Conservation (phyloP, 2,113 vertebrate species). For the Callorhinus ursinus region DNA sequence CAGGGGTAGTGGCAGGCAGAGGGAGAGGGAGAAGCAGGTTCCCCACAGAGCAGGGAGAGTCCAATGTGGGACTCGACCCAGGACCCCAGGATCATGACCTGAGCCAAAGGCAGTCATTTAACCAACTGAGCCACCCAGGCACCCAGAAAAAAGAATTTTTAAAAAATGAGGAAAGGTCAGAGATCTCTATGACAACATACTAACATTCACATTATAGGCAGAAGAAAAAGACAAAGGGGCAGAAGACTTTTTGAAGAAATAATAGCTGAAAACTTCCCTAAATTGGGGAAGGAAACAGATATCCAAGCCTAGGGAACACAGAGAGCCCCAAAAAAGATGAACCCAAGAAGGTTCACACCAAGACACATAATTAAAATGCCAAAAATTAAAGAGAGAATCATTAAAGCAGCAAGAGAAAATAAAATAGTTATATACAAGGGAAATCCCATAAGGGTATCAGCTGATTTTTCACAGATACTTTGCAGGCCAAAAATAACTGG, state of each 20-base stretch:
- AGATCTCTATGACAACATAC: background rate
- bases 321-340: background rate
- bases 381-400: background rate
- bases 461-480: background rate
- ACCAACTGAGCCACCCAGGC: too few species aligned
- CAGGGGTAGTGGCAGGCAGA: too few species aligned
- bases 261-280: background rate
- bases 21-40: too few species aligned
- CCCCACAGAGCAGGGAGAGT: too few species aligned
- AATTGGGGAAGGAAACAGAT: background rate
- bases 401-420: background rate
- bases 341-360: background rate
- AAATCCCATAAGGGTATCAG: background rate
- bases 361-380: background rate
- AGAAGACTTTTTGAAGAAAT: background rate
- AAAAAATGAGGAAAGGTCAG: background rate
- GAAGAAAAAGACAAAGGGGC: background rate
- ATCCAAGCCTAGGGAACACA: background rate
- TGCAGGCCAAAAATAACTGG: background rate
- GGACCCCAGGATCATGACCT: too few species aligned
- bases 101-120: too few species aligned
- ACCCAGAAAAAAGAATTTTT: background rate
- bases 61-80: too few species aligned
- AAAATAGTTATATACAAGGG: background rate
- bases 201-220: background rate